These are phyloP conservation scores for Catonia carolina DNA, from an alignment of 2,888 invertebrate species.

Conservation along the genomic window DNA sequence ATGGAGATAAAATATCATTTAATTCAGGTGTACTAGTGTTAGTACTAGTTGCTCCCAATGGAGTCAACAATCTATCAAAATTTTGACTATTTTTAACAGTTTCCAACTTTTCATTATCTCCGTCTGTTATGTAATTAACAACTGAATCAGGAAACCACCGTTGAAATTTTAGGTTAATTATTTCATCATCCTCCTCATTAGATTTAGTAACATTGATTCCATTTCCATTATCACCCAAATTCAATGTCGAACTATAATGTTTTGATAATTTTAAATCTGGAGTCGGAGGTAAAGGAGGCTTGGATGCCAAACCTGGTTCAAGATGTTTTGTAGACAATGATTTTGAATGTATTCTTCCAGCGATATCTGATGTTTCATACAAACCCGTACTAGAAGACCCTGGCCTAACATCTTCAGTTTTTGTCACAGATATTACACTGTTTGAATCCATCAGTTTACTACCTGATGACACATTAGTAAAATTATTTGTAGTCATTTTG, in stretches of 20 bases:
- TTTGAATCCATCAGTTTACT: no score
- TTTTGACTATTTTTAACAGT: no score
- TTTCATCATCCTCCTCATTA: slow-evolving; percentile 29
- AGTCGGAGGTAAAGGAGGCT: slow-evolving; percentile 35
- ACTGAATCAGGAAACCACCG: slow-evolving; percentile 37
- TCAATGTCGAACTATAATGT: slow-evolving; percentile 7
- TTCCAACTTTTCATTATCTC: no score
- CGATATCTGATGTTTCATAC: neutral
- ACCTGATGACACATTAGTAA: no score
- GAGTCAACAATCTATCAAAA: no score
- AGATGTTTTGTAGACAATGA: slow-evolving; percentile 15
- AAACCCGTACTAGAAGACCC: neutral
- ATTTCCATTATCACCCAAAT: neutral
- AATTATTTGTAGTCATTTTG: no score
- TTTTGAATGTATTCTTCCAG: neutral
- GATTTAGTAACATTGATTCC: neutral
- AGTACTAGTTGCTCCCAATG: no score
- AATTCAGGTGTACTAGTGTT: no score
- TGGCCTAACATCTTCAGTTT: neutral
- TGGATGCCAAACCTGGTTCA: slow-evolving; percentile 34
- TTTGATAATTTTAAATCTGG: slow-evolving; percentile 16
- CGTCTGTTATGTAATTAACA: slow-evolving; percentile 8
- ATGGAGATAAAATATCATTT: no score
- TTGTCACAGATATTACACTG: no score
- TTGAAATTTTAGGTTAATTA: slow-evolving; percentile 37